Conservation (phyloP, 1,140 invertebrate species). For the Cephus cinctus region DNA sequence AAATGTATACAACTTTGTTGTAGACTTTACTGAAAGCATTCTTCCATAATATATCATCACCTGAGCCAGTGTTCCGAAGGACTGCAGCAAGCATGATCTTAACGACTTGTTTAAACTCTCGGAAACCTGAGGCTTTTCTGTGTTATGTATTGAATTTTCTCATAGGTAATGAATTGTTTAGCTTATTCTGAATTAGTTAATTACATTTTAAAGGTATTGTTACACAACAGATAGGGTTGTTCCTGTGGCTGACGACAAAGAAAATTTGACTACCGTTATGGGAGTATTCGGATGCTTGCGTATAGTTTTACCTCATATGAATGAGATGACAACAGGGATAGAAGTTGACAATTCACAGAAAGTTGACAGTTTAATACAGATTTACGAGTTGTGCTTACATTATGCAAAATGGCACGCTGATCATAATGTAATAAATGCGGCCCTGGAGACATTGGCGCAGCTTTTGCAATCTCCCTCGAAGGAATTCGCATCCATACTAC, state of each 20-base stretch:
- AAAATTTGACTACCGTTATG: constrained; percentile 55
- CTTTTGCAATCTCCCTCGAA: constrained; percentile 67
- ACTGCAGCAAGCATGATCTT: constrained; percentile 66
- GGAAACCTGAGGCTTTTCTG: constrained; percentile 64
- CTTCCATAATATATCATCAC: constrained; percentile 64
- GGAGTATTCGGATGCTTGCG: constrained; percentile 68
- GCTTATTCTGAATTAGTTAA: constrained; percentile 1
- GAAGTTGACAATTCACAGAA: constrained; percentile 27
- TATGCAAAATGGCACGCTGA: constrained; percentile 68
- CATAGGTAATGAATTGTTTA: constrained; percentile 42
- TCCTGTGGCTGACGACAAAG: constrained; percentile 56
- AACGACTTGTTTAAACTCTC: constrained; percentile 63
- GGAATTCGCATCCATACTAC: constrained; percentile 61
- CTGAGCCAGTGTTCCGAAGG: constrained; percentile 62
- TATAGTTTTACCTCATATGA: constrained; percentile 61
- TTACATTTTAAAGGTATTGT: constrained; percentile 34
- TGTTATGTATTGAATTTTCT: constrained; percentile 60
- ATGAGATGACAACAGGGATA: constrained; percentile 20
- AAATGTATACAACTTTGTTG: constrained; percentile 24
- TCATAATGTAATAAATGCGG: constrained; percentile 82
- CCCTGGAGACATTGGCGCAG: constrained; percentile 77
- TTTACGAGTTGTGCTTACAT: constrained; percentile 80
- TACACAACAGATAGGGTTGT: constrained; percentile 58
- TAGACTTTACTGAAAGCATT: constrained; percentile 67
- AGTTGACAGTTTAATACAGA: constrained; percentile 59